Evolutionary conservation across 2,888 invertebrate genomes (phyloP).

Genomic region (Pterostichus madidus): DNA sequence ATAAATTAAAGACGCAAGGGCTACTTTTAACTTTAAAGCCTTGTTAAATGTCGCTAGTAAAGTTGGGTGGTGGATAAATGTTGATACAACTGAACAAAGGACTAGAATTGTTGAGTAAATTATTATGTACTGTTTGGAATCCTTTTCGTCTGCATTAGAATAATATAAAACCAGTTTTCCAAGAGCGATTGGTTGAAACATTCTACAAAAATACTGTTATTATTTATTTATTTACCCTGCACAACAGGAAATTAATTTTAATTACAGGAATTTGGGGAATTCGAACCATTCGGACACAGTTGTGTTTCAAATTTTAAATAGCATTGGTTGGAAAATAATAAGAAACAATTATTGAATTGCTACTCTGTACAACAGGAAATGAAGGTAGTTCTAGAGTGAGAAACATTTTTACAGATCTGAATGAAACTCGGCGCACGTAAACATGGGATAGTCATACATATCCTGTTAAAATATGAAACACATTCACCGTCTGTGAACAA

Average conservation of each 20-base stretch:
- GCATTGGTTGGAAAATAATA: neutral
- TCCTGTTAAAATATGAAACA: too few relatives aligned
- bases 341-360: too few relatives aligned
- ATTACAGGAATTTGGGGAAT: neutral
- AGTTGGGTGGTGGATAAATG: conserved; percentile 86
- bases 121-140: conserved; percentile 11
- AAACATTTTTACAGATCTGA: too few relatives aligned
- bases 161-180: conserved; percentile 83
- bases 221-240: too few relatives aligned
- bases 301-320: neutral
- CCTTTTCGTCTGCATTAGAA: conserved; percentile 73
- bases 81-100: conserved; percentile 84
- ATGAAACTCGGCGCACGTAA: too few relatives aligned
- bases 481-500: too few relatives aligned
- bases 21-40: conserved; percentile 91
- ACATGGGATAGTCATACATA: too few relatives aligned
- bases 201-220: conserved; percentile 70
- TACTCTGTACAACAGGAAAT: too few relatives aligned
- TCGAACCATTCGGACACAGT: too few relatives aligned
- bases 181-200: conserved; percentile 79
- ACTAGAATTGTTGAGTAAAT: conserved; percentile 76
- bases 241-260: neutral
- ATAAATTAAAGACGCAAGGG: conserved; percentile 90
- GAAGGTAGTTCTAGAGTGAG: too few relatives aligned
- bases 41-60: conserved; percentile 92